phyloP scores from a whole-genome alignment of 2,888 invertebrate genomes.

The Rapana venosa region DNA sequence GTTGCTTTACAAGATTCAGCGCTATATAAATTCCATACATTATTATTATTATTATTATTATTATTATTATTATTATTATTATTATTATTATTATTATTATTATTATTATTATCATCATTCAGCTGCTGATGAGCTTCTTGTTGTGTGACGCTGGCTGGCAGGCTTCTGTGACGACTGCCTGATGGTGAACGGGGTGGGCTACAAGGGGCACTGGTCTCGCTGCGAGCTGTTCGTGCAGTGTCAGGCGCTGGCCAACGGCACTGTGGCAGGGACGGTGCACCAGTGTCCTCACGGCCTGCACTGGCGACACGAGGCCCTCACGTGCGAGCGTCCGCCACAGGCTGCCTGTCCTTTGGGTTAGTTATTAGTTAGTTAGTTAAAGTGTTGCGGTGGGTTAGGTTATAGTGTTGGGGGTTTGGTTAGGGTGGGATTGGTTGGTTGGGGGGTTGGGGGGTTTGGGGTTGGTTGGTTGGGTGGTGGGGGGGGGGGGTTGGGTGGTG shows the following conservation, averaged over 20 bases:
- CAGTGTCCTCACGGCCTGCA: slow-evolving; percentile 53
- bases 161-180: slow-evolving; percentile 52
- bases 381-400: too few relatives aligned
- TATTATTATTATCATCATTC: background rate
- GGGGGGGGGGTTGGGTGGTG: too few relatives aligned
- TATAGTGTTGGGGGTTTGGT: too few relatives aligned
- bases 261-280: slow-evolving; percentile 41
- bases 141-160: background rate
- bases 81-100: too few relatives aligned
- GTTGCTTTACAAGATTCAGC: too few relatives aligned
- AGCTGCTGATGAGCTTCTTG: too few relatives aligned
- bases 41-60: too few relatives aligned
- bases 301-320: slow-evolving; percentile 53
- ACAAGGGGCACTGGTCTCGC: slow-evolving; percentile 51
- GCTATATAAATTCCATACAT: too few relatives aligned
- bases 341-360: slow-evolving; percentile 50
- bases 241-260: slow-evolving; percentile 41
- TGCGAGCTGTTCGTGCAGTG: slow-evolving; percentile 55
- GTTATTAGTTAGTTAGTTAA: background rate
- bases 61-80: too few relatives aligned
- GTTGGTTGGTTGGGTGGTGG: too few relatives aligned
- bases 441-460: too few relatives aligned
- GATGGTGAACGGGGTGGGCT: slow-evolving; percentile 54
- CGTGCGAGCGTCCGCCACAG: slow-evolving; percentile 46
- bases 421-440: too few relatives aligned